Evolutionary conservation across 2,888 invertebrate genomes (phyloP), one percentile per base, ranked within the genome.

Genomic region (Dasysyrphus tricinctus): DNA sequence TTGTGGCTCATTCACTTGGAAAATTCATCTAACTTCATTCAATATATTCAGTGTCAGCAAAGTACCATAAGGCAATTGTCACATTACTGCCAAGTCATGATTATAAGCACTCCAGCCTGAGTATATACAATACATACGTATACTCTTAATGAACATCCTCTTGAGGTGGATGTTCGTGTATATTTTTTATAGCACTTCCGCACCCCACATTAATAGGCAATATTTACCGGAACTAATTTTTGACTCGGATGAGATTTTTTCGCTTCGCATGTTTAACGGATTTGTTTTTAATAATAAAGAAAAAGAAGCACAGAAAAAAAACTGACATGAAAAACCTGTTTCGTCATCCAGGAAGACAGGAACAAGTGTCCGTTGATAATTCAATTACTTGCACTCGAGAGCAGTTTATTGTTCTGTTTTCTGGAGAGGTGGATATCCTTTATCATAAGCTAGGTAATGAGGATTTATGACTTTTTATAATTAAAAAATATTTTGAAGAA

Each of bases 341-440:
- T 47, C 65, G 19, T 84, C 61, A 49, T 42, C 16, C 16, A 51
- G 29, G 54, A 54, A 54, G 54, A 32, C 54, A 29, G 49, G 74
- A 78, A 91, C 91, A 92, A 92, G 92, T 92, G 92, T 89, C 90
- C 92, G 90, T 91, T 80, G 87, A 90, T 89, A 91, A 92, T 91
- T 80, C 84, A 89, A 91, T 92, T 91, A 90, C 88, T 89, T 89
- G 89, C 90, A 86, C 78, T 79, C 29, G 82, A 91, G 88, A 89
- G 89, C 85, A 90, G 89, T 91, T 86, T 47, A 82, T 65, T 63
- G 59, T 75, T 70, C 59, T 42, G 69, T 19, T 47, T 42, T 11
- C 1, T 39, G 11, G 42, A 24, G 24, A n/a, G 3, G 9, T 37
- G 72, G 19, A 37, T 69, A 54, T 29, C 9, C 44, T 75, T 82